phyloP scores from a whole-genome alignment of 2,888 invertebrate genomes.

The Halictus quadricinctus region DNA sequence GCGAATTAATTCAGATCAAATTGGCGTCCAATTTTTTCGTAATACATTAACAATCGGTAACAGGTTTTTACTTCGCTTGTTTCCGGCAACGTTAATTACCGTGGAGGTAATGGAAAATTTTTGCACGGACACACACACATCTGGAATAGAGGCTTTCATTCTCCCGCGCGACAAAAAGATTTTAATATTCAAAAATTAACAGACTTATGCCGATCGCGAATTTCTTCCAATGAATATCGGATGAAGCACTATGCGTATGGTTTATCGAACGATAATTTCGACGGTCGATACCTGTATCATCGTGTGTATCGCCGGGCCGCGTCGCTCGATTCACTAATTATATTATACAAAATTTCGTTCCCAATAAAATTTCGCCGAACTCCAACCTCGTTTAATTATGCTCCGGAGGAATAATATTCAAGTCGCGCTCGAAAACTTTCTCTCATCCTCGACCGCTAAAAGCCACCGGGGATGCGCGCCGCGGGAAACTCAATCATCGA shows the following conservation, averaged over 20 bases:
- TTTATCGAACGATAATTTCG: constrained; percentile 16
- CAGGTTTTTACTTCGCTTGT: neutral
- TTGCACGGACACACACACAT: neutral
- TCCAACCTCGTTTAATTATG: constrained; percentile 35
- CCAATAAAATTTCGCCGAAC: constrained; percentile 16
- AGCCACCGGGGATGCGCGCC: constrained; percentile 10
- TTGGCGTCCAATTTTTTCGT: neutral
- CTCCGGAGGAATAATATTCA: constrained; percentile 31
- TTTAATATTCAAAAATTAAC: constrained; percentile 1
- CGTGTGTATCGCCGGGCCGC: neutral
- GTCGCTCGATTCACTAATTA: constrained; percentile 13
- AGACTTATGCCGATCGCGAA: neutral
- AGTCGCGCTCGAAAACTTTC: constrained; percentile 22
- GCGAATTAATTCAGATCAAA: neutral
- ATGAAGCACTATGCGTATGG: neutral
- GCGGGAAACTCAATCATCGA: constrained; percentile 31
- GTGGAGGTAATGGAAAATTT: neutral
- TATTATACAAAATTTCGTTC: constrained; percentile 20
- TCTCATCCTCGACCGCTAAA: constrained; percentile 11
- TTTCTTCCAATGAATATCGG: neutral
- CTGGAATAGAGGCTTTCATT: neutral
- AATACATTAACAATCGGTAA: constrained; percentile 1
- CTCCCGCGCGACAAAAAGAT: neutral
- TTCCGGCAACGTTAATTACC: neutral
- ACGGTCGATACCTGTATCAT: neutral